Evolutionary conservation across 2,113 vertebrate genomes (phyloP).

Genomic region (Barnardius zonarius): DNA sequence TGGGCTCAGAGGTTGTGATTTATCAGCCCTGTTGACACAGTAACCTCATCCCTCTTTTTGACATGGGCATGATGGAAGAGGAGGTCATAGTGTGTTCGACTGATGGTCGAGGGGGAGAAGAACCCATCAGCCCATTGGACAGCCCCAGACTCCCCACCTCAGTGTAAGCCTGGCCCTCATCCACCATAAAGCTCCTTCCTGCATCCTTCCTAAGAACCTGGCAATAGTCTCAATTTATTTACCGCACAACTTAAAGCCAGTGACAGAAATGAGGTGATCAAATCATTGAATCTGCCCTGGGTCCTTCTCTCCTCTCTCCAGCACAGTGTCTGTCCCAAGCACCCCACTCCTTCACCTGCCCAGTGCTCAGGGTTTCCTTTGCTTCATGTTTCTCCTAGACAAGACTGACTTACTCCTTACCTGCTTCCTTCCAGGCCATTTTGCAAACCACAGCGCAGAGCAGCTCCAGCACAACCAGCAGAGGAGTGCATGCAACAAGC

Average conservation of each 20-base stretch:
- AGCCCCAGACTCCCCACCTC: fast-evolving
- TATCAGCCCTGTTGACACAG: background rate
- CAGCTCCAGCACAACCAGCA: background rate
- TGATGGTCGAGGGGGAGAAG: background rate
- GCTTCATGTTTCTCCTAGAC: background rate
- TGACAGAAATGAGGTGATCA: background rate
- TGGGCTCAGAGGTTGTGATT: background rate
- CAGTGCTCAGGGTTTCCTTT: background rate
- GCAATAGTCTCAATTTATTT: slow-evolving; percentile 22
- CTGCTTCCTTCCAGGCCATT: background rate
- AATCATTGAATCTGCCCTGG: background rate
- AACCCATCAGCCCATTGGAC: background rate
- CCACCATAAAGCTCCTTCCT: background rate
- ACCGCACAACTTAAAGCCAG: slow-evolving; percentile 41
- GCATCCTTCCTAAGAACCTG: background rate
- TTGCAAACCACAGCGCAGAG: background rate
- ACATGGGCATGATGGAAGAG: background rate
- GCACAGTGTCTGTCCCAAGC: background rate
- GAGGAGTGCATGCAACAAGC: background rate
- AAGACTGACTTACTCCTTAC: background rate
- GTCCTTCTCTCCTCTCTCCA: background rate
- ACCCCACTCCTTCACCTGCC: background rate
- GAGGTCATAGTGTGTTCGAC: background rate
- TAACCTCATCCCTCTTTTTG: background rate
- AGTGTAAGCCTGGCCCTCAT: background rate